Base-by-base conservation (phyloP, 2,888 invertebrate species). In the Platynereis dumerilii region DNA sequence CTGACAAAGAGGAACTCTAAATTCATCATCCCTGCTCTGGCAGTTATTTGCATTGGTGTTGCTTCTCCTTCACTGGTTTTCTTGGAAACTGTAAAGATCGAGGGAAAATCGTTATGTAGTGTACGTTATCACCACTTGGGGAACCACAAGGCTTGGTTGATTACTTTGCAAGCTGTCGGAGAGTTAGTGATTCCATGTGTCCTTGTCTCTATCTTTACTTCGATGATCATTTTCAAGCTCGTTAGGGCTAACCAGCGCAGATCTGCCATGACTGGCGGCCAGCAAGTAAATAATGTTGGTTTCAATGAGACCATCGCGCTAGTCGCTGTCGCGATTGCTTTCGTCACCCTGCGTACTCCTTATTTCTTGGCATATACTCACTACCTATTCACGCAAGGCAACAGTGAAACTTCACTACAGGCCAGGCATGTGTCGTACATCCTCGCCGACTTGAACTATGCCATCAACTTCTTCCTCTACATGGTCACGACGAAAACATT, bases 141-240 rank as follows among this genome's bases (percentile, higher is more conserved):
- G 52, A 17, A 10, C 22, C 52, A 52, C 28, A 45, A 34, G 15
- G 27, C 52, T 5, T 60, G 60, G 60, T 2, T 60, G 52, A n/a
- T 27, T 52, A 10, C 24, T 60, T 27, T 22, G 45, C n/a, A n/a
- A 2, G 52, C 48, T 17, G n/a, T 60, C 10, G 60, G 48, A 17
- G 60, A 60, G 22, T 34, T 60, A 34, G 52, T 52, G 3, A 27
- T 60, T 5, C 60, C 60, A 7, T 28, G 29, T 29, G n/a, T 60
- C 20, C 45, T 60, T n/a, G 60, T 60, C 52, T 34, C 60, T 15
- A 45, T 60, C n/a, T 60, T 60, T 29, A 60, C 60, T 10, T 34
- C 52, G 1, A 34, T 60, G 12, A 60, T 60, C 29, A 60, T 60
- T 20, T 60, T 45, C 34, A 48, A 52, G 15, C 53, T 60, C 7